These are phyloP conservation scores for Danionella dracula DNA, from an alignment of 2,797 vertebrate species.

Conservation along the genomic window DNA sequence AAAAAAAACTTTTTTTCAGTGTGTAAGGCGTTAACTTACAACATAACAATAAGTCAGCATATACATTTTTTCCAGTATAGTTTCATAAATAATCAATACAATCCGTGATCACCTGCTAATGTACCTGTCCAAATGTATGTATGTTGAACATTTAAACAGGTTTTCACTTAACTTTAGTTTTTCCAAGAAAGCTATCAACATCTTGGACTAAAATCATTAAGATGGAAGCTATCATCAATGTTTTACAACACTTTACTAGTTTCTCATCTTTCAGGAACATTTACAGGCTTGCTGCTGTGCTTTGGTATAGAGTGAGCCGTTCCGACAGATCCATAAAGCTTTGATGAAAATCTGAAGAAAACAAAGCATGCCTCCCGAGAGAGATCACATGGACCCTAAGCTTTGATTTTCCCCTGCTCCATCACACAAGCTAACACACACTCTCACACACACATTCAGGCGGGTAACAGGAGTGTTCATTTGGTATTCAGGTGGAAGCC, in stretches of 20 bases:
- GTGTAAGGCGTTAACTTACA: too few relatives aligned
- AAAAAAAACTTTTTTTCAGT: too few relatives aligned
- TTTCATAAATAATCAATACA: too few relatives aligned
- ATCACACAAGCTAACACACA: neutral
- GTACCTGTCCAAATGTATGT: too few relatives aligned
- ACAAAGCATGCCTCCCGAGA: slow-evolving; percentile 28
- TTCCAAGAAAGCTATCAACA: neutral
- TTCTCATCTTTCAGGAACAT: neutral
- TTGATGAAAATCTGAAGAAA: slow-evolving; percentile 43
- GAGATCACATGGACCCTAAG: slow-evolving; percentile 26
- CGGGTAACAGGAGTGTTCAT: slow-evolving; percentile 23
- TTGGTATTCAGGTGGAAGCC: slow-evolving; percentile 44
- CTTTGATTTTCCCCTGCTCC: slow-evolving; percentile 40
- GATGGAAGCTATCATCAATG: neutral
- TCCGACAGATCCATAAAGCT: slow-evolving; percentile 22
- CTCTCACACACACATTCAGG: neutral
- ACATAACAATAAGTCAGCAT: too few relatives aligned
- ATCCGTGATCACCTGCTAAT: too few relatives aligned
- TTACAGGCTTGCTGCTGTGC: slow-evolving; percentile 1
- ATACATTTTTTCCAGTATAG: too few relatives aligned
- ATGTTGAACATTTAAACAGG: too few relatives aligned
- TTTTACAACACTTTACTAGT: slow-evolving; percentile 1
- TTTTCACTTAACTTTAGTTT: neutral
- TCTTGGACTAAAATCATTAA: neutral
- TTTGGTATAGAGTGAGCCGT: slow-evolving; percentile 5